A percentile compares a stretch with the other conserved stretches of the same genome.
phyloP scores from a whole-genome alignment of 2,113 vertebrate genomes.

The Damaliscus lunatus region DNA sequence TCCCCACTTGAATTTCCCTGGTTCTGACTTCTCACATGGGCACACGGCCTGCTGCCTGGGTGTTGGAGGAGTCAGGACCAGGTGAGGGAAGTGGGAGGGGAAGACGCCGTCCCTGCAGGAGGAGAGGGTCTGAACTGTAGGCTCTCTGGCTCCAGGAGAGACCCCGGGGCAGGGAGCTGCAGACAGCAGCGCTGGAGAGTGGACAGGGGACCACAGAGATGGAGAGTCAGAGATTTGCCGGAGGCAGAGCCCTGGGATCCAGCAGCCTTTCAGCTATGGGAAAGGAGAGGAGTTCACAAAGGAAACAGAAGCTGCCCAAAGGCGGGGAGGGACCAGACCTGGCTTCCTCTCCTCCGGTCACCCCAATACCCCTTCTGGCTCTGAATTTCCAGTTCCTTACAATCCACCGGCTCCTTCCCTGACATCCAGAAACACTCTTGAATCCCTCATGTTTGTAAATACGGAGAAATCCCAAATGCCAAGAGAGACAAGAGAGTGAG shows the following conservation, averaged over 20 bases:
- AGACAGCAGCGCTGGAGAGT: accelerated
- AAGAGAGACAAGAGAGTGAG: neutral
- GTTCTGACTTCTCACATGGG: neutral
- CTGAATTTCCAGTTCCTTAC: neutral
- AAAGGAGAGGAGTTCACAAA: accelerated
- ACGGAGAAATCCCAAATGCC: neutral
- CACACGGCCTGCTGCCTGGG: neutral
- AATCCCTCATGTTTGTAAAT: neutral
- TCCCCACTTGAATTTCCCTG: neutral
- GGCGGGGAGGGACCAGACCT: accelerated
- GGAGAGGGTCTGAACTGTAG: neutral
- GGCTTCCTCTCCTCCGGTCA: accelerated
- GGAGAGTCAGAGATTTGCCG: accelerated
- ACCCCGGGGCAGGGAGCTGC: neutral
- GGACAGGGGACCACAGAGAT: accelerated
- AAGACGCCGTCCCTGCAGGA: neutral
- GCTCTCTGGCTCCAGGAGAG: neutral
- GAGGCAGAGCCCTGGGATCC: accelerated
- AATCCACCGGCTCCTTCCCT: neutral
- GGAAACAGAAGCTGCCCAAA: neutral
- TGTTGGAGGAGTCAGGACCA: neutral
- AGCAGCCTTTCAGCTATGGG: accelerated
- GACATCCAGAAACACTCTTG: neutral
- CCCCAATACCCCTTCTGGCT: too few species aligned
- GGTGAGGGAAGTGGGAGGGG: neutral